A percentile compares a stretch with the other conserved stretches of the same genome.
Evolutionary conservation across 37 sponge, comb jelly and placozoan genomes (phyloP).

Genomic region (Oscarella lobularis): DNA sequence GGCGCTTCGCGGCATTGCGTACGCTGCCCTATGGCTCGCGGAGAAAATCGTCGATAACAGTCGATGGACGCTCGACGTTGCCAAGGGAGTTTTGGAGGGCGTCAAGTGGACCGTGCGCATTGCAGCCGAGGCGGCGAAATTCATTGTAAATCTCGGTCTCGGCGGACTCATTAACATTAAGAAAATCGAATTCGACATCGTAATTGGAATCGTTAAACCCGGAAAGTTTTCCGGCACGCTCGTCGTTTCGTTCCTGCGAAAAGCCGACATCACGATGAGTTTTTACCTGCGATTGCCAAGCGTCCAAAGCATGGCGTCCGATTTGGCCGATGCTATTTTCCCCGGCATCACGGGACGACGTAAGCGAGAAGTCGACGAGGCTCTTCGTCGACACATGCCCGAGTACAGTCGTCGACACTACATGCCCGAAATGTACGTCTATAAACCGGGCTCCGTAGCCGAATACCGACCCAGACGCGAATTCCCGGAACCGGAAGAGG

Average conservation of each 20-base stretch:
- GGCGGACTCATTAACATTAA: not conserved
- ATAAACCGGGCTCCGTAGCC: not conserved
- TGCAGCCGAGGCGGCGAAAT: not conserved
- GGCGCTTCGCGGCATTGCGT: not conserved
- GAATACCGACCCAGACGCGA: too few relatives aligned
- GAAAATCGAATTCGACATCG: not conserved
- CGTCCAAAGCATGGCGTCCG: not conserved
- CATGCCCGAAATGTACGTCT: not conserved
- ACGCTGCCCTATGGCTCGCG: not conserved
- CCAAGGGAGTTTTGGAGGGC: not conserved
- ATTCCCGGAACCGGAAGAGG: too few relatives aligned
- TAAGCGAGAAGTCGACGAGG: too few relatives aligned
- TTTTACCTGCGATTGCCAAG: not conserved
- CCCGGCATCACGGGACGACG: not conserved
- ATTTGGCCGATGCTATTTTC: not conserved
- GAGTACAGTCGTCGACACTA: not conserved
- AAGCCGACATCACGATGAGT: not conserved
- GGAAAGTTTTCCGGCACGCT: not conserved
- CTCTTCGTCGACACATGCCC: not conserved
- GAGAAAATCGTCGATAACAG: not conserved
- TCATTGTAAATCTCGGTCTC: not conserved
- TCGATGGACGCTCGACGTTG: not conserved
- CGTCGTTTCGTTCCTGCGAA: not conserved
- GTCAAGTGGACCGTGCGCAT: not conserved
- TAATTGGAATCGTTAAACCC: not conserved